Conservation (phyloP, 2,113 vertebrate species). For the Prochilodus magdalenae region DNA sequence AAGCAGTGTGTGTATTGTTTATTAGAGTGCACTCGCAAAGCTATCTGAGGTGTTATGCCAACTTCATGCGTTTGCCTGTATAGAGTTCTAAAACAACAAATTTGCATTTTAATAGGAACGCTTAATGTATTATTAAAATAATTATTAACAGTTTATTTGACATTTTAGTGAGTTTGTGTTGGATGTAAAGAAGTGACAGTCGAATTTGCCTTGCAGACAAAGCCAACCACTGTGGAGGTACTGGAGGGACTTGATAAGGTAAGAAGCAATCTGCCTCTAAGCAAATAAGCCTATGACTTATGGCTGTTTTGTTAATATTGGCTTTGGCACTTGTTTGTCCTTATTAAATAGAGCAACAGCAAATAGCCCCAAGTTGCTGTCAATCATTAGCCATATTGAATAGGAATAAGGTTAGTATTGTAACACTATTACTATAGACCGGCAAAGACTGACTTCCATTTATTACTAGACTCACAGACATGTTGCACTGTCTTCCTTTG, state of each 20-base stretch:
- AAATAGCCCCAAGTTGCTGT: conserved; percentile 7
- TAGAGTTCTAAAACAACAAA: no score
- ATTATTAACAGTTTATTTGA: not conserved
- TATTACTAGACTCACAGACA: conserved; percentile 67
- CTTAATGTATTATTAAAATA: not conserved
- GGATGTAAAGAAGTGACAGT: not conserved
- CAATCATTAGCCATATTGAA: conserved; percentile 20
- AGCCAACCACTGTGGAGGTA: conserved; percentile 92
- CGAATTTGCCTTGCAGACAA: conserved; percentile 80
- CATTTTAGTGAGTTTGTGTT: not conserved
- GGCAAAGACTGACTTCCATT: not conserved
- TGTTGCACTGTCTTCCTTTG: conserved; percentile 51
- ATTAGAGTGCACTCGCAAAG: no score
- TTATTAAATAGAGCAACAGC: not conserved
- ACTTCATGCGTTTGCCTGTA: no score
- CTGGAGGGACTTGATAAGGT: conserved; percentile 98
- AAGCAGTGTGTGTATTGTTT: no score
- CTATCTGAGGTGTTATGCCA: no score
- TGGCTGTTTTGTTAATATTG: not conserved
- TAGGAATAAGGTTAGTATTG: not conserved
- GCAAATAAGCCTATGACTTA: not conserved
- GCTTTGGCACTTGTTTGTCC: not conserved
- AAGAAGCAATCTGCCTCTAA: conserved; percentile 44
- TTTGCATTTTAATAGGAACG: not conserved
- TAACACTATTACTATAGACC: not conserved